A percentile compares a stretch with the other conserved stretches of the same genome.
These are phyloP conservation scores for Diachrysia chrysitis DNA, from an alignment of 2,888 invertebrate genomes.

Conservation along the genomic window DNA sequence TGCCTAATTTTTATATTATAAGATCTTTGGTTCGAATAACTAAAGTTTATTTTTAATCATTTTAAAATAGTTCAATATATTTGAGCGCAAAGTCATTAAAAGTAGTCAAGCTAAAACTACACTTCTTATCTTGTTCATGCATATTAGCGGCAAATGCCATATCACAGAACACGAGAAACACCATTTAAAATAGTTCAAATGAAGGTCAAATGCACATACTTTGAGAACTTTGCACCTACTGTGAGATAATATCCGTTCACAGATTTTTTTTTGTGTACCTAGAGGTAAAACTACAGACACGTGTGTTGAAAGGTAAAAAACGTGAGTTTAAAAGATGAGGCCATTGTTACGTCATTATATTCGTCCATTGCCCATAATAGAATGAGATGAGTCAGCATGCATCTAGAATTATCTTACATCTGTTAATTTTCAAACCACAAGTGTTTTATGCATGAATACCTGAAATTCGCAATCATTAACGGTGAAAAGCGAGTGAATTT, in stretches of 20 bases:
- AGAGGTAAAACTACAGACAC: not conserved
- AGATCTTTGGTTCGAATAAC: too few species aligned
- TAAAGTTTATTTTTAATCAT: too few species aligned
- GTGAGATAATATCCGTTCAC: not conserved
- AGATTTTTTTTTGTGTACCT: not conserved
- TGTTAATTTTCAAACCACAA: too few species aligned
- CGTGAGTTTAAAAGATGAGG: slow-evolving; percentile 1
- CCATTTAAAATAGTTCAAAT: slow-evolving; percentile 9
- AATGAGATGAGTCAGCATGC: not conserved
- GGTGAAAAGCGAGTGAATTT: too few species aligned
- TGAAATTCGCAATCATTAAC: too few species aligned
- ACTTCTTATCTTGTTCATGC: slow-evolving; percentile 28
- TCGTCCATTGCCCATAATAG: slow-evolving; percentile 4
- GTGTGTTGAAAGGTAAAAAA: not conserved
- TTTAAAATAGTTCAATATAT: slow-evolving; percentile 1
- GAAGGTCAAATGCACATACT: not conserved
- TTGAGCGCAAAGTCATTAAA: not conserved
- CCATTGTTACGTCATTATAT: not conserved
- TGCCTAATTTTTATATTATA: too few species aligned
- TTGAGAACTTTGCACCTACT: not conserved
- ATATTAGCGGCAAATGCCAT: slow-evolving; percentile 18
- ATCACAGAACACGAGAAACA: slow-evolving; percentile 6
- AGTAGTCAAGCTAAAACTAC: not conserved
- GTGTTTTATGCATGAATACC: too few species aligned
- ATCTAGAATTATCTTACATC: not conserved